Conservation (phyloP, 2,888 invertebrate species). For the Monoplex corrugatus region DNA sequence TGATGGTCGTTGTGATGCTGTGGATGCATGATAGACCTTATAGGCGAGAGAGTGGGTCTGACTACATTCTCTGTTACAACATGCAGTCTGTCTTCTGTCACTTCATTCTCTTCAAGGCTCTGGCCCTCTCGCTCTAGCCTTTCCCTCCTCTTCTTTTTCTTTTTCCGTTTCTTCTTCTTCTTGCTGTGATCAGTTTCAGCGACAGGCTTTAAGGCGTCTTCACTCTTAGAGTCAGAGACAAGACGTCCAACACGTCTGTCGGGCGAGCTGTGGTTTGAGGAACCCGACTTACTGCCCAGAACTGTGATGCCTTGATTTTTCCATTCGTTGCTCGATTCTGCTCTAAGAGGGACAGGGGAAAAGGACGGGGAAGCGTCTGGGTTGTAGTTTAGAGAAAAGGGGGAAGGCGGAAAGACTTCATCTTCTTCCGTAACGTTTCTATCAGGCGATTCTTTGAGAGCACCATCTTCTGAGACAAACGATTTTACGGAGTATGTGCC, state of each 20-base stretch:
- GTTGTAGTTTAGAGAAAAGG: too few relatives aligned
- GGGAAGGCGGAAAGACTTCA: background rate
- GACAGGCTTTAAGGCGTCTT: background rate
- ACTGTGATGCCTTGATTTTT: background rate
- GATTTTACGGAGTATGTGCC: slow-evolving; percentile 22
- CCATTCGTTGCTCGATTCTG: background rate
- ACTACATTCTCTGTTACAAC: background rate
- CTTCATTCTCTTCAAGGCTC: background rate
- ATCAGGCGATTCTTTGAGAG: background rate
- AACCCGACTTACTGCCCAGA: background rate
- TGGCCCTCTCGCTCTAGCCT: background rate
- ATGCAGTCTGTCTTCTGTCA: background rate
- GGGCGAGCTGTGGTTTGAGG: background rate
- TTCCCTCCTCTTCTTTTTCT: slow-evolving; percentile 8
- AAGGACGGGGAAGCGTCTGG: background rate
- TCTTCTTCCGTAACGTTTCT: background rate
- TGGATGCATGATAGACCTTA: slow-evolving; percentile 14
- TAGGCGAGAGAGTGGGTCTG: background rate
- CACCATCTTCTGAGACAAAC: background rate
- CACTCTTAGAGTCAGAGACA: background rate
- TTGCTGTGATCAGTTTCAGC: background rate
- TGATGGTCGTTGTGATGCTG: slow-evolving; percentile 39
- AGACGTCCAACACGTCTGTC: background rate
- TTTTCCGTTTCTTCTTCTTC: slow-evolving; percentile 6
- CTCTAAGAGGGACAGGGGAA: background rate